Evolutionary conservation across 23 tunicate species (phyloP).

Genomic region (Oikopleura vanhoeffeni): DNA sequence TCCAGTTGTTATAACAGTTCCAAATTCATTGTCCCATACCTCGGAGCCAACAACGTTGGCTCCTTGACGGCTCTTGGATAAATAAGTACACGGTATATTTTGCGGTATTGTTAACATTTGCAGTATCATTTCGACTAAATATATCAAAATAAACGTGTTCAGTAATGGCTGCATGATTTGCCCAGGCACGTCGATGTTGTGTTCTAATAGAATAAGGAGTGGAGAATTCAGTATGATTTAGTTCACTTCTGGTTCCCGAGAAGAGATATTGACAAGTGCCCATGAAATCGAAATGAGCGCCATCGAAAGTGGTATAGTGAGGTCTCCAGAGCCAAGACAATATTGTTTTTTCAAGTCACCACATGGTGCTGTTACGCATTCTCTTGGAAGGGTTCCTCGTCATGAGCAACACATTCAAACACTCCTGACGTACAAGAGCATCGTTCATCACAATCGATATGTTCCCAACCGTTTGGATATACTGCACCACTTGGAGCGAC

Average conservation of each 20-base stretch:
- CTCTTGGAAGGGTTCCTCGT: too few relatives aligned
- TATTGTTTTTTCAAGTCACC: too few relatives aligned
- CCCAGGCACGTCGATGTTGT: constrained; percentile 15
- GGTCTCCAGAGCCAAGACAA: constrained; percentile 17
- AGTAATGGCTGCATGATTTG: not conserved
- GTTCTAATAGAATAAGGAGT: not conserved
- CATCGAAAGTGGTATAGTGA: constrained; percentile 22
- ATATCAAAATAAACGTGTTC: not conserved
- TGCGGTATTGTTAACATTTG: not conserved
- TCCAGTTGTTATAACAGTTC: too few relatives aligned
- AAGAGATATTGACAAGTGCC: constrained; percentile 22
- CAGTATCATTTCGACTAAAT: not conserved
- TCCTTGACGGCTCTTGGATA: not conserved
- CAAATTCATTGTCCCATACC: not conserved
- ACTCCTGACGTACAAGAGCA: too few relatives aligned
- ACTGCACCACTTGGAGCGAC: not conserved
- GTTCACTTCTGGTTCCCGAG: not conserved
- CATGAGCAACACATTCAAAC: too few relatives aligned
- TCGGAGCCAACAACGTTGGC: not conserved
- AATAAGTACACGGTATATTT: not conserved
- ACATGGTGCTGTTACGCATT: too few relatives aligned
- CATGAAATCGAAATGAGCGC: constrained; percentile 17
- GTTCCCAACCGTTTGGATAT: not conserved
- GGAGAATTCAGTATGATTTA: not conserved
- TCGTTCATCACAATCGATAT: not conserved